phyloP scores from a whole-genome alignment of 2,113 vertebrate genomes.

The Mormyrus iriodes region DNA sequence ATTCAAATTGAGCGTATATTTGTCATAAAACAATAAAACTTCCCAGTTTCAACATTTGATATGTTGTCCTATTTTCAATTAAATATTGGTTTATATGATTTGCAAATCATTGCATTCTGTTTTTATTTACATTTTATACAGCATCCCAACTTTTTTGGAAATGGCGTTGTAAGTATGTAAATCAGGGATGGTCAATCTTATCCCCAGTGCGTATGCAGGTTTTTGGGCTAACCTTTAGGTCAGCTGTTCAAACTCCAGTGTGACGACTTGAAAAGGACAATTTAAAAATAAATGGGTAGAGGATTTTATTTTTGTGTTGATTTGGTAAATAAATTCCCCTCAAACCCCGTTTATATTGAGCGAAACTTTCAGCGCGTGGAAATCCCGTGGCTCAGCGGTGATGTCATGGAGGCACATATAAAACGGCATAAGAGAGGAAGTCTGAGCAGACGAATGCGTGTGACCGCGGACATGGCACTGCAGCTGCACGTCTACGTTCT shows the following conservation, averaged over 20 bases:
- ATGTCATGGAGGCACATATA: slow-evolving; percentile 58
- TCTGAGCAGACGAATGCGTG: neutral
- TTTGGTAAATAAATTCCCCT: neutral
- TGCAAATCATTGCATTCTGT: neutral
- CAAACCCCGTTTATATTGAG: neutral
- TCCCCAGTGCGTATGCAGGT: neutral
- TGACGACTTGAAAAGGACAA: neutral
- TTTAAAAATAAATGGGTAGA: neutral
- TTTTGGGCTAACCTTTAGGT: too few species aligned
- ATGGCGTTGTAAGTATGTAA: neutral
- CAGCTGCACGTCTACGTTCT: slow-evolving; percentile 41
- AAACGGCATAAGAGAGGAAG: slow-evolving; percentile 49
- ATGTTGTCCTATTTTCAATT: too few species aligned
- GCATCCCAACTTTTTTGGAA: neutral
- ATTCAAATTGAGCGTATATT: neutral
- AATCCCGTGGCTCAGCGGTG: slow-evolving; percentile 51
- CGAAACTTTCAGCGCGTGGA: slow-evolving; percentile 37
- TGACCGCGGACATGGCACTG: slow-evolving; percentile 43
- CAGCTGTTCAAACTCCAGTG: too few species aligned
- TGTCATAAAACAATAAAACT: neutral
- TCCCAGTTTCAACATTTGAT: neutral
- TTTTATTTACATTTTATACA: neutral
- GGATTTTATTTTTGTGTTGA: neutral
- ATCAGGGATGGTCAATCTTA: neutral
- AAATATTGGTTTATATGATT: neutral